Base-by-base conservation (phyloP, 2,888 invertebrate genomes). In the Ormia ochracea region DNA sequence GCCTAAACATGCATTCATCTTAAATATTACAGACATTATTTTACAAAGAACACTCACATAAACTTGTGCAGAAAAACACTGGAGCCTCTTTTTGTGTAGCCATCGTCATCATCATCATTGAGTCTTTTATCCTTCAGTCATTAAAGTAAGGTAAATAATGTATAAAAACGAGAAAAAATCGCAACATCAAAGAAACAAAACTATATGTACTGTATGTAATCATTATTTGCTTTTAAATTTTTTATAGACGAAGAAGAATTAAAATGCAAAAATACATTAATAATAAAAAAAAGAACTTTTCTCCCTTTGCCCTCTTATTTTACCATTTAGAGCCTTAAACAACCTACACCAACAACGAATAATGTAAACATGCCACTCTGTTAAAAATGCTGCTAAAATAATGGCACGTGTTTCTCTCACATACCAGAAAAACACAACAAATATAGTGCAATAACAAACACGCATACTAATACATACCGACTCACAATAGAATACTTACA, bases 171-270 rank as follows among this genome's bases (percentile, higher is more conserved):
- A 19, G 10, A 33, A 52, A 52, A 66, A 59, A 45, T 56, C 12
- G 28, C 52, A 70, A 80, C 80, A 70, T 77, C 63, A 69, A 76
- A 70, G 76, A 56, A 70, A 48, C 17, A 52, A 50, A 63, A 76
- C 76, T 69, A 48, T 83, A 84, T 72, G 41, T 48, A 26, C 58
- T 50, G 59, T 38, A 72, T 85, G 50, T 59, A 72, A 70, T 84
- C 84, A 83, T 85, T 82, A 86, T 86, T 86, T 86, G 86, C 86
- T 85, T 86, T 83, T 82, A 84, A 85, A 85, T 84, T 72, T 78
- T 75, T 63, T 69, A 73, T 72, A 52, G 31, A 63, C 48, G 23
- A 48, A 31, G 14, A 45, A 48, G 38, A 48, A 74, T 50, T 58
- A 58, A 66, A 65, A 74, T 50, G 59, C 21, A 72, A 63, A 33